Evolutionary conservation across 2,797 vertebrate species (phyloP), one percentile per base, ranked within the genome.

Genomic region (Betta splendens): DNA sequence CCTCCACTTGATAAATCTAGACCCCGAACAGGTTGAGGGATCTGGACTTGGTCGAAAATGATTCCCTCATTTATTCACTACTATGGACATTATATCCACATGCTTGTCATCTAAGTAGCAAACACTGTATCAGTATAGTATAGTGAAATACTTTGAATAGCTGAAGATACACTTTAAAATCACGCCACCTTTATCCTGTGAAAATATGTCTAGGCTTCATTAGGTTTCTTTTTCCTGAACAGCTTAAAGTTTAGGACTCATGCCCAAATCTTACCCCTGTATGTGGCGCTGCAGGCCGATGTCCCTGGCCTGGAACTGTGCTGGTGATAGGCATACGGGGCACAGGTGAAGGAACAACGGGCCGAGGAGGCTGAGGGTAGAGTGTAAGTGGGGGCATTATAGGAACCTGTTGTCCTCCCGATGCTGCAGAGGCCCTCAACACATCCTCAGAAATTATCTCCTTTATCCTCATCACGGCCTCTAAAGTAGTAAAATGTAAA

Each of bases 381-480:
- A 93, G 72, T 0, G 92, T 90, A n/a, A 93, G 66, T 0, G 90
- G 81, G 22, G 92, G 92, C 55, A 93, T 88, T 22, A 92, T 61
- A 3, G 91, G 87, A 16, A 80, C 51, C 42, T 83, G 75, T 40
- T 85, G 87, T 4, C 90, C 88, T 31, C 89, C 91, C 1, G 89
- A 88, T 2, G 87, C 85, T 16, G 84, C 80, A 0, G 85, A 84
- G 7, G 85, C 85, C 37, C 89, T 85, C 67, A 91, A 3, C 49
- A 92, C 56, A 8, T 92, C 90, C 67, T 93, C 92, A 2, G 92
- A 87, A 55, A 94, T 93, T 2, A 94, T 89, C 77, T 92, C 91
- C 65, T 93, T 93, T 69, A 94, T 93, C 63, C 83, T 88, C 54
- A 87, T 38, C 57, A 94, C 92, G 3, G 92, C 92, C 75, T 92